Base-by-base conservation (phyloP, 2,888 invertebrate species). In the Cantharis nigra region DNA sequence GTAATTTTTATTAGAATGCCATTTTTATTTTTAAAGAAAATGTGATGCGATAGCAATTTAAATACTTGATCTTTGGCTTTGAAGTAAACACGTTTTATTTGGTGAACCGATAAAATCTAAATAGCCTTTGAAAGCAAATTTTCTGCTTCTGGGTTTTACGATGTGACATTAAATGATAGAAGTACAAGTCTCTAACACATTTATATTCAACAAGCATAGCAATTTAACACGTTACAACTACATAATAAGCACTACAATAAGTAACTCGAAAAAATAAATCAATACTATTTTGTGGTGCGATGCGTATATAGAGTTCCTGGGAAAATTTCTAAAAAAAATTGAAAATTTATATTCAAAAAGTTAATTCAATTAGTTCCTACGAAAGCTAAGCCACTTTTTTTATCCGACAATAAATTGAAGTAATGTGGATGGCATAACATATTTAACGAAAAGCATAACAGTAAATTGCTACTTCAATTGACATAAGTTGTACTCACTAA, bases 81-180 rank as follows among this genome's bases (percentile, higher is more conserved):
- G 65, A 67, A 67, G 65, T 67, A 67, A 67, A 67, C 65, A 67
- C 65, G 65, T 67, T 67, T 67, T 67, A 67, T 67, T 67, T 67
- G 65, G 65, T 67, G 65, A 67, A 67, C 65, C 65, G 65, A 67
- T 67, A 67, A 67, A 67, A 67, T 67, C 65, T 67, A 67, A 26
- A 67, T 67, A 67, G 65, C 65, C 65, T 67, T 67, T 67, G 65
- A 67, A 67, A 67, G 65, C 65, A 67, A 67, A 67, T 67, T 67
- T 67, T 67, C 65, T 67, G 65, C 65, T 67, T 67, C 65, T 67
- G 65, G 65, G 65, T 67, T 67, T 67, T 67, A 67, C 65, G 65
- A 67, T 67, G 65, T 67, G 65, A 67, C 65, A 67, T 67, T 67
- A 67, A 67, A 67, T 67, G 65, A 67, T 67, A 67, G 65, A 67